Evolutionary conservation across 1,140 invertebrate genomes (phyloP).

Genomic region (Micrasema minimum): DNA sequence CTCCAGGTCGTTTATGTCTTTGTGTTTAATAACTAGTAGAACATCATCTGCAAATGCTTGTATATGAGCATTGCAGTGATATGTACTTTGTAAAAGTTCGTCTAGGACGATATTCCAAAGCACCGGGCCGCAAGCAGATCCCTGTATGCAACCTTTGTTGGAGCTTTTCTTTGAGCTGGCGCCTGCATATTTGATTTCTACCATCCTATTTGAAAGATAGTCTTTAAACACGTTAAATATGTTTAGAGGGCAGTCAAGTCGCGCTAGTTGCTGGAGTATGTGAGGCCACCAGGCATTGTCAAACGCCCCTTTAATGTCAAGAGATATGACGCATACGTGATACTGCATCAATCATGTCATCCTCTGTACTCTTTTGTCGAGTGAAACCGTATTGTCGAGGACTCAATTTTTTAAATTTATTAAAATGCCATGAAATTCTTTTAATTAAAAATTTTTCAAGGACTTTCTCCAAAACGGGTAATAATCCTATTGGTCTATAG

Average conservation of each 20-base stretch:
- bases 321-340: background rate
- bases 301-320: background rate
- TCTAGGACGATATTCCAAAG: constrained; percentile 13
- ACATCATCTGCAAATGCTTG: constrained; percentile 16
- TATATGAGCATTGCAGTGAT: constrained; percentile 76
- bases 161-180: background rate
- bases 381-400: background rate
- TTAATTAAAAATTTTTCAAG: constrained; percentile 1
- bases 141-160: constrained; percentile 5
- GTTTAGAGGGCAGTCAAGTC: background rate
- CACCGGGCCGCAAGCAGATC: constrained; percentile 3
- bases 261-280: background rate
- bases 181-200: constrained; percentile 53
- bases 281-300: too few relatives aligned
- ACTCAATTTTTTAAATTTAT: background rate
- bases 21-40: background rate
- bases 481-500: background rate
- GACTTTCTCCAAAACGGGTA: background rate
- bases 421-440: background rate
- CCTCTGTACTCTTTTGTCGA: constrained; percentile 2
- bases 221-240: constrained; percentile 1
- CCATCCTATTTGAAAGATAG: background rate
- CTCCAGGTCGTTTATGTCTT: background rate
- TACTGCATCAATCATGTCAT: background rate
- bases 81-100: background rate